Evolutionary conservation across 2,113 vertebrate species (phyloP), one percentile per base, ranked within the genome.

Genomic region (Callorhinus ursinus): DNA sequence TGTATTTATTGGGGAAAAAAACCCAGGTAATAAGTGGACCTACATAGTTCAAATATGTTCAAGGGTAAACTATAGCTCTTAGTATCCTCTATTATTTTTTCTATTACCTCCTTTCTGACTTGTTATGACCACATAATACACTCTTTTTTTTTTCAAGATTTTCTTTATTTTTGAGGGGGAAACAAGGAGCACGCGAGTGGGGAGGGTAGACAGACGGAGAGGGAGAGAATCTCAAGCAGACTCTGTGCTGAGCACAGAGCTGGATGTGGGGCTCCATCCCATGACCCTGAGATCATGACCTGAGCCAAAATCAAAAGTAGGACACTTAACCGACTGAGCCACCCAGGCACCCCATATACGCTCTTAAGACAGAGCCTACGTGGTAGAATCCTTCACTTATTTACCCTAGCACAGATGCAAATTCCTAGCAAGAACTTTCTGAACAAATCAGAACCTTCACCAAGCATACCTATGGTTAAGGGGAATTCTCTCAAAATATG

Each of bases 401-500:
- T 57, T 65, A 65, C 28, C 28, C 36, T 46, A 57, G 7, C 63
- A 4, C 31, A 94, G 65, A 94, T 95, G 24, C 24, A 76, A 85
- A 72, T 74, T 92, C 36, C 86, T 49, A 55, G 33, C 11, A 10
- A 95, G 53, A 93, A 89, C 51, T 81, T 93, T 31, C 39, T 5
- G 14, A 94, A 16, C 18, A 96, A 84, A 71, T 19, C 12, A 31
- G 53, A 94, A 93, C 28, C 28, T 84, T 88, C 36, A n/a, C 2
- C 11, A 51, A 84, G 9, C 71, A 63, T n/a, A 36, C 4, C 46
- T 74, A 63, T 26, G 11, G 71, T 96, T 82, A 88, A 96, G 36
- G 21, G 21, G 13, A 92, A 90, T 74, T 14, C 69, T 88, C 96
- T 93, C 71, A 55, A 93, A 97, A 90, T 10, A 65, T 28, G 3